Conservation (phyloP, 2,888 invertebrate species). For the Clanis bilineata region DNA sequence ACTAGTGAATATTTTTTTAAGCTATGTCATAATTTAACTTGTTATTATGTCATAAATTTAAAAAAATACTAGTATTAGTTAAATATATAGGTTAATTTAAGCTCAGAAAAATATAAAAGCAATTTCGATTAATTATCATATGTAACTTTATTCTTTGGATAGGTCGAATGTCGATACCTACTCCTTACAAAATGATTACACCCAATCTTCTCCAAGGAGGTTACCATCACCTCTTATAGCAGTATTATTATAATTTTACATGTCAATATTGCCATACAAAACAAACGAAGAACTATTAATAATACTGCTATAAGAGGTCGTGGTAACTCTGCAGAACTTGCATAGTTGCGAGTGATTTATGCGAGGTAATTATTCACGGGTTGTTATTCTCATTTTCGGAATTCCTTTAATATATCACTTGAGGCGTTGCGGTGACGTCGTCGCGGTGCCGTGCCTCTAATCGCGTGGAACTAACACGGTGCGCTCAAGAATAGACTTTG, state of each 20-base stretch:
- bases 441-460: conserved; percentile 28
- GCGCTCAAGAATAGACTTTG: not conserved
- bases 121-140: too few species aligned
- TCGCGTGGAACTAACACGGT: conserved; percentile 24
- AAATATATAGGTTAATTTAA: too few species aligned
- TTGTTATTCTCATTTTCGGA: conserved; percentile 16
- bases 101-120: too few species aligned
- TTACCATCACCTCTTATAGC: too few species aligned
- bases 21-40: too few species aligned
- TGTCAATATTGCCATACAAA: too few species aligned
- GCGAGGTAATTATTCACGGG: conserved; percentile 16
- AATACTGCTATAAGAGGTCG: too few species aligned
- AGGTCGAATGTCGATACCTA: not conserved
- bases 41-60: too few species aligned
- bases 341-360: conserved; percentile 16
- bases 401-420: conserved; percentile 25
- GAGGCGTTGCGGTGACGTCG: conserved; percentile 27
- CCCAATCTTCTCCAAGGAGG: not conserved
- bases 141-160: not conserved
- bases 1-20: too few species aligned
- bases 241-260: too few species aligned
- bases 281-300: too few species aligned
- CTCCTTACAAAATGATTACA: not conserved
- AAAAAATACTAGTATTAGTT: too few species aligned
- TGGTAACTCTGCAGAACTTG: not conserved